Evolutionary conservation across 2,797 vertebrate genomes (phyloP).

Genomic region (Danio jaintianensis): DNA sequence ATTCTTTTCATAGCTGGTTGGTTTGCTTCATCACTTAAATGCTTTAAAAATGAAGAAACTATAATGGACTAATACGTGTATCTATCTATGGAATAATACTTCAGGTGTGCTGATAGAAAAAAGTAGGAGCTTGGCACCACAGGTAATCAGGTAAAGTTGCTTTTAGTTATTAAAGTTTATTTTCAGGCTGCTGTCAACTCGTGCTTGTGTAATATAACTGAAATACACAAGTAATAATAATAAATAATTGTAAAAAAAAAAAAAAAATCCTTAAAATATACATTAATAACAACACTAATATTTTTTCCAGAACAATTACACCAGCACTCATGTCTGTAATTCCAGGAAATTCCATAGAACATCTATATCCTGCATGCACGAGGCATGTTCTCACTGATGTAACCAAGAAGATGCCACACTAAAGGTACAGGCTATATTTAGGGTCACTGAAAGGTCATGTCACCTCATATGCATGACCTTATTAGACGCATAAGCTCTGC

Average conservation of each 20-base stretch:
- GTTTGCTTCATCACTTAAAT: too few relatives aligned
- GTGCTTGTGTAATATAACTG: background rate
- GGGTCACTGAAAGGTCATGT: conserved; percentile 51
- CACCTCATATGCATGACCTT: conserved; percentile 53
- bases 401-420: background rate
- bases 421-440: conserved; percentile 50
- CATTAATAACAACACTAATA: background rate
- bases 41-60: too few relatives aligned
- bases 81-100: too few relatives aligned
- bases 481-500: conserved; percentile 33
- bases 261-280: background rate
- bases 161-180: too few relatives aligned
- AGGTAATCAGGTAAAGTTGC: background rate
- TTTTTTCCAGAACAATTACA: background rate
- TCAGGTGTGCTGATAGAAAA: too few relatives aligned
- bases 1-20: too few relatives aligned
- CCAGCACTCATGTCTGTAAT: background rate
- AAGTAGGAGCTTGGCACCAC: too few relatives aligned
- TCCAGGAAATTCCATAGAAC: background rate
- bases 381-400: background rate
- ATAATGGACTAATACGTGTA: too few relatives aligned
- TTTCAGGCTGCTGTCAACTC: background rate
- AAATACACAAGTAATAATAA: background rate
- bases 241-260: background rate
- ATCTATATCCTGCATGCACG: background rate